These are phyloP conservation scores for Tinea trinotella DNA, from an alignment of 2,888 invertebrate genomes.

Conservation along the genomic window DNA sequence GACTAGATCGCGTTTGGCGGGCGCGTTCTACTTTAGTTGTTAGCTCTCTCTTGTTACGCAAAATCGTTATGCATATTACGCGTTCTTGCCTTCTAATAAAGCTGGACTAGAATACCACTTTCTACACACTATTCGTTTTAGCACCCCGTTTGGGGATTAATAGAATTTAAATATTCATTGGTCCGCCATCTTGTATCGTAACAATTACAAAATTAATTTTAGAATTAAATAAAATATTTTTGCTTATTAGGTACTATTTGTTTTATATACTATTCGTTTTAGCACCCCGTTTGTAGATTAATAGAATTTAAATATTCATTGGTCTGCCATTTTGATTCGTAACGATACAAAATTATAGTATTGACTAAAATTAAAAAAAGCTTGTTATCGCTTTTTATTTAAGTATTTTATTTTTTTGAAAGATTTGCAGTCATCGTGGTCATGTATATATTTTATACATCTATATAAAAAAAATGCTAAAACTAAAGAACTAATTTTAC, in stretches of 20 bases:
- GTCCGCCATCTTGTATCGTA: background rate
- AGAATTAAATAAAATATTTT: too few relatives aligned
- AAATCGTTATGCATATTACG: constrained; percentile 69
- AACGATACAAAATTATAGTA: too few relatives aligned
- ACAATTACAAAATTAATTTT: too few relatives aligned
- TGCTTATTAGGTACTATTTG: too few relatives aligned
- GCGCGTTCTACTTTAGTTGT: constrained; percentile 59
- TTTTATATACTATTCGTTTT: background rate
- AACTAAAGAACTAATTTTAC: too few relatives aligned
- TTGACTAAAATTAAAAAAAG: too few relatives aligned
- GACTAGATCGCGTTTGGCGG: constrained; percentile 55
- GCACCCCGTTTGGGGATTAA: background rate
- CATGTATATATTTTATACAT: too few relatives aligned
- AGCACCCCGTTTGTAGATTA: background rate
- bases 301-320: background rate
- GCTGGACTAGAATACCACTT: constrained; percentile 5
- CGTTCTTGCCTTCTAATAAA: constrained; percentile 50
- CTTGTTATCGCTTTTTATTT: too few relatives aligned
- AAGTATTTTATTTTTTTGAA: too few relatives aligned
- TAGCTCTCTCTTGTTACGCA: constrained; percentile 70
- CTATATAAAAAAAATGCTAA: too few relatives aligned
- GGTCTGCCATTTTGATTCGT: background rate
- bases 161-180: background rate
- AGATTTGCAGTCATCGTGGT: too few relatives aligned
- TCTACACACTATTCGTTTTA: background rate